Conservation (phyloP, 2,113 vertebrate species). For the Nothobranchius kuhntae region DNA sequence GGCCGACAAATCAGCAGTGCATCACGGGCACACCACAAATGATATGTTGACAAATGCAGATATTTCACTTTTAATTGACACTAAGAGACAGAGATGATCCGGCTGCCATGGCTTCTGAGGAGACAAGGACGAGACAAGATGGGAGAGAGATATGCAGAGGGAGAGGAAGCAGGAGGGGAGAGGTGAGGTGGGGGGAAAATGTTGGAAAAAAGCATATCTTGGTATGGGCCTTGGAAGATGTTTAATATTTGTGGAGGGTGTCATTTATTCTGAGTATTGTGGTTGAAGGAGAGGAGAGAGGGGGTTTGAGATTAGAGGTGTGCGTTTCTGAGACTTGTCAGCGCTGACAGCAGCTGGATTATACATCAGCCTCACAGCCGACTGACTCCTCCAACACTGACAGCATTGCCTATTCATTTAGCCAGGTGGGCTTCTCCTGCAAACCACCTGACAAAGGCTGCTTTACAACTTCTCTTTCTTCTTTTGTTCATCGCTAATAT, state of each 20-base stretch:
- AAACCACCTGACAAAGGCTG: slow-evolving; percentile 37
- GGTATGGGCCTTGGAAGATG: slow-evolving; percentile 66
- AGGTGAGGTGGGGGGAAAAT: slow-evolving; percentile 22
- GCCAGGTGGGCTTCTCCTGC: slow-evolving; percentile 57
- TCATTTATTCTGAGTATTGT: slow-evolving; percentile 60
- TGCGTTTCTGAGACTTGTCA: slow-evolving; percentile 69
- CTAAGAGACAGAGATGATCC: slow-evolving; percentile 88
- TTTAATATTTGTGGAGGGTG: slow-evolving; percentile 73
- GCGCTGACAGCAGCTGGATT: slow-evolving; percentile 55
- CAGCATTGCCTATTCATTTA: slow-evolving; percentile 64
- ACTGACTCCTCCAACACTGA: slow-evolving; percentile 68
- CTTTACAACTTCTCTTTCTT: slow-evolving; percentile 13
- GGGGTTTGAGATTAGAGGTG: slow-evolving; percentile 68
- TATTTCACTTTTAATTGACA: slow-evolving; percentile 99
- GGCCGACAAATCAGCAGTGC: slow-evolving; percentile 91
- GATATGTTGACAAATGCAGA: slow-evolving; percentile 99
- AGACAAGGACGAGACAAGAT: slow-evolving; percentile 76
- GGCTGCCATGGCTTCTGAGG: slow-evolving; percentile 74
- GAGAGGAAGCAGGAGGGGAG: slow-evolving; percentile 18
- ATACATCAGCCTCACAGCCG: slow-evolving; percentile 52
- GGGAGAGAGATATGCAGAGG: slow-evolving; percentile 33
- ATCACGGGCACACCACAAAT: slow-evolving; percentile 84
- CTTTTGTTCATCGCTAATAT: not conserved
- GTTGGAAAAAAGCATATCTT: slow-evolving; percentile 60
- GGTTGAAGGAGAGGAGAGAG: slow-evolving; percentile 23